Base-by-base conservation (phyloP, 2,113 vertebrate species). In the Boulengeromyrus knoepffleri region DNA sequence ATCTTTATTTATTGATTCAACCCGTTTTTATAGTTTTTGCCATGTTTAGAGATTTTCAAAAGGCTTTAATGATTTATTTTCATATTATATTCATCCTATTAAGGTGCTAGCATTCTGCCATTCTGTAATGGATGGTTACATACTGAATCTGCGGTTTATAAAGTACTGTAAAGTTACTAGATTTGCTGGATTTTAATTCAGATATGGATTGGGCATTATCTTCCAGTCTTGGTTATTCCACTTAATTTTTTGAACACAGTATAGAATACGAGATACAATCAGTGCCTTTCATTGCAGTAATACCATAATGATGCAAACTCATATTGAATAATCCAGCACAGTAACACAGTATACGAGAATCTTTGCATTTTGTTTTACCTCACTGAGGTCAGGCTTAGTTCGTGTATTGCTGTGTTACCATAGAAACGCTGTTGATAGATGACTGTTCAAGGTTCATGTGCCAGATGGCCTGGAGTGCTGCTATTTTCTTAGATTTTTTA, bases 341-440 rank as follows among this genome's bases (percentile, higher is more conserved):
- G 62, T 70, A 70, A 70, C 27, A 70, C 3, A 13, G 5, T 53
- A 27, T 31, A 31, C 0, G 10, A 27, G 62, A 70, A 24, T 24
- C 39, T 53, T 39, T 39, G 6, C 17, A 17, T 31, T 31, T 1
- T 85, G 77, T 45, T 85, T 58, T 21, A 12, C n/a, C 36, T 89
- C 31, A 84, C 46, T 36, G 36, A 89, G 12, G 46, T 49, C 45
- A 86, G 12, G 5, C 13, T 45, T 19, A 58, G 89, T 9, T 19
- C 39, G n/a, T 80, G 17, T 49, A 24, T 49, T 85, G 89, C 77
- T 86, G 24, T 39, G 49, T 89, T 90, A 77, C 86, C 86, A 56
- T 90, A 84, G 88, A 39, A 92, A 92, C 90, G 4, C 62, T 53
- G 62, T 70, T 70, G 49, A 56, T 80, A 58, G 49, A 45, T 49